Conservation (phyloP, 2,888 invertebrate species). For the Alviniconcha strummeri region DNA sequence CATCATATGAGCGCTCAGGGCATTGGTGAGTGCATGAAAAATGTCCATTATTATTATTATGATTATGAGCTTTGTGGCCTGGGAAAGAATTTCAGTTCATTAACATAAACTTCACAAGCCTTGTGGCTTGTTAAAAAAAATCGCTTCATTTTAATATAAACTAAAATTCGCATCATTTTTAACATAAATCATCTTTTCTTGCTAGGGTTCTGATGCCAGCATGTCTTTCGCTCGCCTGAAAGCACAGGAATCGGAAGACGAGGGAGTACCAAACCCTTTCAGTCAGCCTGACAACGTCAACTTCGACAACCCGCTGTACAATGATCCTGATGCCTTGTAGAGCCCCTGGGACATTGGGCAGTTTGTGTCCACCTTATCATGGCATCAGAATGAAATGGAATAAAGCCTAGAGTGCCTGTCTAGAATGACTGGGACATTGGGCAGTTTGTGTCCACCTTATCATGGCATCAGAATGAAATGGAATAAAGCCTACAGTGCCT, state of each 20-base stretch:
- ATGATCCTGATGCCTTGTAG: conserved; percentile 38
- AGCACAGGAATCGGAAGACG: conserved; percentile 48
- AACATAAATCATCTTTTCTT: conserved; percentile 8
- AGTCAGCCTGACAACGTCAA: conserved; percentile 48
- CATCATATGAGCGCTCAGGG: no score
- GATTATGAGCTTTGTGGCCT: no score
- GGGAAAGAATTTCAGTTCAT: no score
- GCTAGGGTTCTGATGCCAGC: conserved; percentile 51
- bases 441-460: neutral
- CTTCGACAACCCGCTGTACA: conserved; percentile 57
- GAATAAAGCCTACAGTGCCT: neutral
- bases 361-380: neutral
- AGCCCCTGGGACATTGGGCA: neutral
- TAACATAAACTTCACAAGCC: no score
- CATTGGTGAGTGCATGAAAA: no score
- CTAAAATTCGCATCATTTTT: no score
- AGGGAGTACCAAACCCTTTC: conserved; percentile 39
- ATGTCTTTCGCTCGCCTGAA: conserved; percentile 46
- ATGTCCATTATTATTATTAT: no score
- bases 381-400: no score
- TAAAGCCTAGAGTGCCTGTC: neutral
- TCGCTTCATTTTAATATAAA: no score
- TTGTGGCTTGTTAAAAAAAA: no score
- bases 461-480: no score
- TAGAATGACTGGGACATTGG: neutral